These are phyloP conservation scores for Anastrepha ludens DNA, from an alignment of 1,140 invertebrate species.

Conservation along the genomic window DNA sequence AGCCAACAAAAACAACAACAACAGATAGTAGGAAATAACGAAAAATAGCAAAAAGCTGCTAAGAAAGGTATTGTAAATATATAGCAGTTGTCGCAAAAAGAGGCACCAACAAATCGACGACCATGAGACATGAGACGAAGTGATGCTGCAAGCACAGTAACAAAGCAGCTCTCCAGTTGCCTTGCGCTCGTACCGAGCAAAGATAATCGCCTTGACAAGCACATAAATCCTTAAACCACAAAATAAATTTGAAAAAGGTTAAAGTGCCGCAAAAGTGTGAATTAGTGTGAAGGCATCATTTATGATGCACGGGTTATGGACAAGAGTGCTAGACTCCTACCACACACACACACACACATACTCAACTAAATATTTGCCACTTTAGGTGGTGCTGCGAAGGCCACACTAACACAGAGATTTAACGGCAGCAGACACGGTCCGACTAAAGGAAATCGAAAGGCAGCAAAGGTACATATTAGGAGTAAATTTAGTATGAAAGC, in stretches of 20 bases:
- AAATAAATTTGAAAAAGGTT: slow-evolving; percentile 51
- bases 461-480: neutral
- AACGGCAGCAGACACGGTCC: neutral
- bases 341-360: neutral
- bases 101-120: neutral
- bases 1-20: neutral
- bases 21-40: neutral
- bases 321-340: neutral
- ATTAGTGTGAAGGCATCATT: slow-evolving; percentile 25
- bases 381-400: neutral
- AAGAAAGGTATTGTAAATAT: neutral
- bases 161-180: neutral
- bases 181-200: neutral
- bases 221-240: slow-evolving; percentile 54
- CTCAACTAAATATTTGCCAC: neutral
- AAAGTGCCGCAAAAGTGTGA: slow-evolving; percentile 51
- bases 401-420: neutral
- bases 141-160: neutral
- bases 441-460: neutral
- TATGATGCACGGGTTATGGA: slow-evolving; percentile 45
- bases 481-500: neutral
- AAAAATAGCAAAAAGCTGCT: neutral
- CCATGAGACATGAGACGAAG: neutral
- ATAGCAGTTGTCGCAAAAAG: neutral
- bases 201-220: slow-evolving; percentile 54